phyloP scores from a whole-genome alignment of 2,888 invertebrate genomes.

The Cyclophora albipunctata region DNA sequence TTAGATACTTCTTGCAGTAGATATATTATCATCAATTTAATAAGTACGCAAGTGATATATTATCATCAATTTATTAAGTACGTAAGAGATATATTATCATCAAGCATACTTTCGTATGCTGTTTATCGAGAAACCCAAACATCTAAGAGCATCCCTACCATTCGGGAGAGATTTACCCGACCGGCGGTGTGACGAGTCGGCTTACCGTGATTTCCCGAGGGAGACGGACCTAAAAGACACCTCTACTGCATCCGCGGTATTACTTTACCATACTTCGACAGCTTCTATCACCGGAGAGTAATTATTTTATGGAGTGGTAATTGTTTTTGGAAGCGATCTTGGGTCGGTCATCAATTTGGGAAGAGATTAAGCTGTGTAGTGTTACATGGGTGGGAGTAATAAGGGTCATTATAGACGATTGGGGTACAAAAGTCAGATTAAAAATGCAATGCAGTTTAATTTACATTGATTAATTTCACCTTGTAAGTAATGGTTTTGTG shows the following conservation, averaged over 20 bases:
- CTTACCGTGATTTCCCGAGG: constrained; percentile 74
- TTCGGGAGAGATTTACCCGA: constrained; percentile 60
- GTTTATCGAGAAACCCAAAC: no score
- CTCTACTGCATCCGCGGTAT: constrained; percentile 65
- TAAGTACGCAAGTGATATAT: no score
- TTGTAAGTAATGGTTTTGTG: no score
- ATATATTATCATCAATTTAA: no score
- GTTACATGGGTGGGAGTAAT: not conserved
- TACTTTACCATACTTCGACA: constrained; percentile 65
- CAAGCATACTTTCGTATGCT: no score
- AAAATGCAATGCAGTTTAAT: no score
- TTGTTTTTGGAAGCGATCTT: constrained; percentile 13
- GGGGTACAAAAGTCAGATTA: no score
- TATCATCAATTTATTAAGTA: no score
- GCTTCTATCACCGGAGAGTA: constrained; percentile 32
- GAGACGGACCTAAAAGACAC: constrained; percentile 70
- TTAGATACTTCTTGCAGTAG: no score
- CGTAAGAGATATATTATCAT: no score
- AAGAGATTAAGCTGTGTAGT: constrained; percentile 4
- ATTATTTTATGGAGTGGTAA: constrained; percentile 54
- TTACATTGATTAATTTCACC: no score
- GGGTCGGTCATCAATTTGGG: constrained; percentile 6
- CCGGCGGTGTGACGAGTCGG: constrained; percentile 54
- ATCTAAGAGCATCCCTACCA: constrained; percentile 31
- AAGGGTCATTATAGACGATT: no score